Evolutionary conservation across 2,113 vertebrate species (phyloP).

Genomic region (Taxidea taxus): DNA sequence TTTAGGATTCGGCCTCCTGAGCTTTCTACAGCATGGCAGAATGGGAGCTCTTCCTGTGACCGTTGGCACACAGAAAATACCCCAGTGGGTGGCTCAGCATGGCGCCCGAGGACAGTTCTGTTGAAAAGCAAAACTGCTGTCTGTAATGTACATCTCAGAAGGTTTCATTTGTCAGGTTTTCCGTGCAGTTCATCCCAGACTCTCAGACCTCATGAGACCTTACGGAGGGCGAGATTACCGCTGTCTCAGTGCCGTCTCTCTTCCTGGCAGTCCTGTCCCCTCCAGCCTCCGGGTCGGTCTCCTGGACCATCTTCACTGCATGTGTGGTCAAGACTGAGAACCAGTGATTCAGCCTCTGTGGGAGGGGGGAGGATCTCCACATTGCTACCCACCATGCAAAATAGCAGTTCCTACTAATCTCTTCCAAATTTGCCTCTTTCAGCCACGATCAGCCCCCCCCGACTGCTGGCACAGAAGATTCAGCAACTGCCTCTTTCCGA

Average conservation of each 20-base stretch:
- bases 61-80: neutral
- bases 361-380: neutral
- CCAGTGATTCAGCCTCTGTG: neutral
- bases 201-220: neutral
- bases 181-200: neutral
- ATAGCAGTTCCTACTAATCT: neutral
- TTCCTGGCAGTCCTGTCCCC: neutral
- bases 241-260: neutral
- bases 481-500: neutral
- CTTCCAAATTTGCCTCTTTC: neutral
- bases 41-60: neutral
- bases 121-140: neutral
- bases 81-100: neutral
- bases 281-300: neutral
- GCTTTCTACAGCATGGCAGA: neutral
- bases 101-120: neutral
- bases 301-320: neutral
- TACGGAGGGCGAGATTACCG: neutral
- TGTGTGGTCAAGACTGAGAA: neutral
- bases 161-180: neutral
- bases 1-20: neutral
- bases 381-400: neutral
- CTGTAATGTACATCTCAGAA: neutral
- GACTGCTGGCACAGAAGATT: neutral
- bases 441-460: too few species aligned